Conservation (phyloP, 2,113 vertebrate species). For the Hucho hucho region DNA sequence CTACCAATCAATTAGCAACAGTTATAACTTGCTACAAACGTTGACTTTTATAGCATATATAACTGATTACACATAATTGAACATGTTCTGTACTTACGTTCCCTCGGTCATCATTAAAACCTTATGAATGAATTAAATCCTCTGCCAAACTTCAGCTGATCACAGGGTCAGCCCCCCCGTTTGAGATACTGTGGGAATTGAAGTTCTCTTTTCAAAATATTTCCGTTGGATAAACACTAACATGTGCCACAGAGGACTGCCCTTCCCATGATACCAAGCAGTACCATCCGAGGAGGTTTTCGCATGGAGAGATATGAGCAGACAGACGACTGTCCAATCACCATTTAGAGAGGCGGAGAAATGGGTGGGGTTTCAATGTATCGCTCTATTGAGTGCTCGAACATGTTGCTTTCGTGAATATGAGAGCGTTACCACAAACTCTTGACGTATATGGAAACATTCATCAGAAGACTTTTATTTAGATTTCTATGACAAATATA, state of each 20-base stretch:
- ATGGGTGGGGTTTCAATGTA: not conserved
- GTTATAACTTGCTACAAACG: no score
- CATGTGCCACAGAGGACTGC: not conserved
- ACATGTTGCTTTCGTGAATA: no score
- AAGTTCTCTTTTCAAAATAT: slow-evolving; percentile 30
- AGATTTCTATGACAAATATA: not conserved
- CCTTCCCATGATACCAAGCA: slow-evolving; percentile 39
- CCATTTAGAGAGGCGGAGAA: slow-evolving; percentile 7
- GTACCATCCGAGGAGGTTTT: slow-evolving; percentile 44
- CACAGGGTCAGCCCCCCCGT: not conserved
- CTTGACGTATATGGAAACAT: not conserved
- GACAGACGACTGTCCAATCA: slow-evolving; percentile 62
- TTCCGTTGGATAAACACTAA: fast-evolving
- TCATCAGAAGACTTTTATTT: not conserved
- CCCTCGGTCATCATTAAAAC: slow-evolving; percentile 65
- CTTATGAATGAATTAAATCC: not conserved
- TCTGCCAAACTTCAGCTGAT: slow-evolving; percentile 10
- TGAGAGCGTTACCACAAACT: no score
- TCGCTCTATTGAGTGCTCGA: no score
- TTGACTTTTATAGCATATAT: no score
- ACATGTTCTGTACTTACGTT: slow-evolving; percentile 64
- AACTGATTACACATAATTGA: not conserved
- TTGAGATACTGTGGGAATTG: slow-evolving; percentile 35
- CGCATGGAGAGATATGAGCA: slow-evolving; percentile 74
- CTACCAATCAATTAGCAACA: no score